Evolutionary conservation across 2,797 vertebrate genomes (phyloP).

Genomic region (Crax fasciolata): DNA sequence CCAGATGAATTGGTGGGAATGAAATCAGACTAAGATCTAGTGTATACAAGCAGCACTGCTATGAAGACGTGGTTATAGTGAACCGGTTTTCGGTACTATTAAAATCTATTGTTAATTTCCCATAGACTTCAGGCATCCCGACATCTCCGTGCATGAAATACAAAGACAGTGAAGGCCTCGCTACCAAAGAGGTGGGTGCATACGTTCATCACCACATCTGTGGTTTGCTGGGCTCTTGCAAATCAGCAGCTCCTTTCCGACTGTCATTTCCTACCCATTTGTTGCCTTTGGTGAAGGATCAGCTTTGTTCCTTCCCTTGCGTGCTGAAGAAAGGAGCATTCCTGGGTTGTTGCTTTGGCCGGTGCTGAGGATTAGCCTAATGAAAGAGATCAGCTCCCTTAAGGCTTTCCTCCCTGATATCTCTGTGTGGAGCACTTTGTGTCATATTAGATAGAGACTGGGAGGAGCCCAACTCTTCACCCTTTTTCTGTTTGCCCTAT

Average conservation of each 20-base stretch:
- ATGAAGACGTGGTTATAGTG: not conserved
- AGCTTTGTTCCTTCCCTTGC: not conserved
- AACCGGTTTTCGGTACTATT: not conserved
- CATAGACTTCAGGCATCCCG: not conserved
- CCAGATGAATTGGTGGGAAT: not conserved
- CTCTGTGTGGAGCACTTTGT: not conserved
- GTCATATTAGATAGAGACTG: not conserved
- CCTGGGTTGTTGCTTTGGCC: not conserved
- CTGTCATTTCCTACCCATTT: not conserved
- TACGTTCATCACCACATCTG: rapidly evolving
- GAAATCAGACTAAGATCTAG: not conserved
- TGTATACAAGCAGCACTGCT: not conserved
- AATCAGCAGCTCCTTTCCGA: constrained; percentile 10
- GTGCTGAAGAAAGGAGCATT: not conserved
- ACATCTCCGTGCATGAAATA: not conserved
- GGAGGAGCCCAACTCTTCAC: not conserved
- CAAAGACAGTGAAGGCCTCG: not conserved
- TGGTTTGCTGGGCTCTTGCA: not conserved
- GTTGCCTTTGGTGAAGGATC: not conserved
- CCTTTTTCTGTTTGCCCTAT: not conserved
- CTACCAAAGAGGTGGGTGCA: rapidly evolving
- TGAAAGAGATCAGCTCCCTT: not conserved
- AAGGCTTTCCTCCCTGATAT: not conserved
- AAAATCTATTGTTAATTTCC: not conserved
- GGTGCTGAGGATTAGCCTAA: not conserved